Evolutionary conservation across 2,888 invertebrate species (phyloP).

Genomic region (Caenorhabditis wallacei): DNA sequence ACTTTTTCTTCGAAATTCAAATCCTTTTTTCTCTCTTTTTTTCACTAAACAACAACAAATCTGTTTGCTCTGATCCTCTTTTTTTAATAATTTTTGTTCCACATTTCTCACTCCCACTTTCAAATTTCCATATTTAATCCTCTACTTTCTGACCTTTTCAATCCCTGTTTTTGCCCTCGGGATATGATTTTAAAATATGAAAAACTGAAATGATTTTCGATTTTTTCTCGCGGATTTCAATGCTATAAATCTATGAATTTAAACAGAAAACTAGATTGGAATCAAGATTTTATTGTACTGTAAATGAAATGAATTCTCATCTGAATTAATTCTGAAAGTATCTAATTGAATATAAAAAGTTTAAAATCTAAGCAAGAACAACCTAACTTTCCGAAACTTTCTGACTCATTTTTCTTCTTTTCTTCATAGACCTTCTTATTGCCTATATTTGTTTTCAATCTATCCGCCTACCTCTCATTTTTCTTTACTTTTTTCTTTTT

Average conservation of each 20-base stretch:
- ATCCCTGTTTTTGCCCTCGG: constrained; percentile 11
- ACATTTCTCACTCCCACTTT: constrained; percentile 25
- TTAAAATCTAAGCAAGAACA: too few relatives aligned
- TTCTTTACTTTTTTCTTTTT: constrained; percentile 30
- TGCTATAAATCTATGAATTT: constrained; percentile 9
- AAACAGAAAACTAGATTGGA: too few relatives aligned
- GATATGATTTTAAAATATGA: constrained; percentile 11
- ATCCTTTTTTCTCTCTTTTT: constrained; percentile 1
- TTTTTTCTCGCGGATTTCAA: constrained; percentile 5
- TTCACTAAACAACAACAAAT: constrained; percentile 27
- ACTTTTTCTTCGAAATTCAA: constrained; percentile 16
- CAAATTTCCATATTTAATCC: not conserved
- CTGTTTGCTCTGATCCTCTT: constrained; percentile 21
- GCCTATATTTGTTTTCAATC: constrained; percentile 41
- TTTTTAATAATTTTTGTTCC: constrained; percentile 2
- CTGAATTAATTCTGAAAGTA: too few relatives aligned
- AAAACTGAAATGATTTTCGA: constrained; percentile 14
- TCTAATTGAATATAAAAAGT: too few relatives aligned
- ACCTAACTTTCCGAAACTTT: not conserved
- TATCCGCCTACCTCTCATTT: constrained; percentile 26
- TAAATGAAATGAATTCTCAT: too few relatives aligned
- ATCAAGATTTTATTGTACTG: too few relatives aligned
- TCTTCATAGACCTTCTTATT: constrained; percentile 27
- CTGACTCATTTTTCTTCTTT: constrained; percentile 29
- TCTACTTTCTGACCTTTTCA: constrained; percentile 15